Conservation (phyloP, 2,797 vertebrate genomes). For the Galaxias olidus region DNA sequence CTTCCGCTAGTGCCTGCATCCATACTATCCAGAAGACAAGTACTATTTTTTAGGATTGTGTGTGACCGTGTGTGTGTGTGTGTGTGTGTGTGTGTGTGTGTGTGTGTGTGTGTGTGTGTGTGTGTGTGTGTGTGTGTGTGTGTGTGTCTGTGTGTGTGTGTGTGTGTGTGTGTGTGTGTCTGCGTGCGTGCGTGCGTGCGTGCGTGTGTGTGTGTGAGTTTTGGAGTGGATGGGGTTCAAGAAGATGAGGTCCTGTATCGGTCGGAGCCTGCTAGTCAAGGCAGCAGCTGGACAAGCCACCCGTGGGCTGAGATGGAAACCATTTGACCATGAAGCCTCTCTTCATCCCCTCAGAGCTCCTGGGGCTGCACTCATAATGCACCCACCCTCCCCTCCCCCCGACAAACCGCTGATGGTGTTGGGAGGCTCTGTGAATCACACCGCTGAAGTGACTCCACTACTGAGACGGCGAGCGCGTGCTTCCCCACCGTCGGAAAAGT, state of each 20-base stretch:
- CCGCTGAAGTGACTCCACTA: no score
- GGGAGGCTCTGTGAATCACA: no score
- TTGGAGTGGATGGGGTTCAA: conserved; percentile 24
- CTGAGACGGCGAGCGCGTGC: no score
- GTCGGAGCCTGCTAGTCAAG: conserved; percentile 27
- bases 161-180: not conserved
- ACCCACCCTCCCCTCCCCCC: no score
- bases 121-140: no score
- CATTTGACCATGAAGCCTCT: not conserved
- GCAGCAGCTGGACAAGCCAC: conserved; percentile 38
- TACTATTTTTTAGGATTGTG: conserved; percentile 30
- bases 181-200: no score
- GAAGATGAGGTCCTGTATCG: conserved; percentile 33
- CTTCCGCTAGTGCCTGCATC: not conserved
- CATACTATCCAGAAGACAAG: not conserved
- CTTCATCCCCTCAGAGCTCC: no score
- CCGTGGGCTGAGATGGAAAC: conserved; percentile 12
- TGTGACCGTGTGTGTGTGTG: no score
- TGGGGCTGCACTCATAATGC: no score
- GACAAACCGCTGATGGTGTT: no score
- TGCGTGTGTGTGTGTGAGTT: not conserved
- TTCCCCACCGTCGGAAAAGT: no score
- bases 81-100: not conserved
- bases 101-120: not conserved
- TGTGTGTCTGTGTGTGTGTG: not conserved